Evolutionary conservation across 1,140 invertebrate species (phyloP).

Genomic region (Drosophila punjabiensis): DNA sequence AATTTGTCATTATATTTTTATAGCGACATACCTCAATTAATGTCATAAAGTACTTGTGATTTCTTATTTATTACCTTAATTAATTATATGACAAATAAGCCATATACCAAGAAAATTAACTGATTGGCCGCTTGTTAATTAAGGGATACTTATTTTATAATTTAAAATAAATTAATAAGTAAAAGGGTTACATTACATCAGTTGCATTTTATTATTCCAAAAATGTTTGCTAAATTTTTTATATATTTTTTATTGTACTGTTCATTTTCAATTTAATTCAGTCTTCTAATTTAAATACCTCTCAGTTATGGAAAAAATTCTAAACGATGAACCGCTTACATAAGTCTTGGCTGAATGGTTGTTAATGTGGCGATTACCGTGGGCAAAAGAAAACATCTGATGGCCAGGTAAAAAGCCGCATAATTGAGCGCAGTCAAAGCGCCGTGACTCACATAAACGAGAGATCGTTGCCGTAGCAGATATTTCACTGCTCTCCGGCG

Average conservation of each 20-base stretch:
- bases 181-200: too few relatives aligned
- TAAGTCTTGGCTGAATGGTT: slow-evolving; percentile 40
- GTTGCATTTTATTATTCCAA: too few relatives aligned
- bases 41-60: neutral
- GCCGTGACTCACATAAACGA: slow-evolving; percentile 68
- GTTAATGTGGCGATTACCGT: slow-evolving; percentile 28
- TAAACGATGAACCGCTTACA: slow-evolving; percentile 26
- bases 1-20: neutral
- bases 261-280: neutral
- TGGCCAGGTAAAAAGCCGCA: slow-evolving; percentile 41
- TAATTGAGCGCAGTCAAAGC: slow-evolving; percentile 56
- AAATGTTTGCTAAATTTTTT: neutral
- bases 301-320: neutral
- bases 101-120: too few relatives aligned
- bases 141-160: too few relatives aligned
- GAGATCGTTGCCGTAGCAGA: slow-evolving; percentile 49
- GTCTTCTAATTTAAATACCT: neutral
- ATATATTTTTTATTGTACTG: neutral
- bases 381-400: slow-evolving; percentile 63
- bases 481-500: slow-evolving; percentile 44
- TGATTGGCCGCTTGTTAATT: too few relatives aligned
- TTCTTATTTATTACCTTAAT: neutral
- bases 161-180: too few relatives aligned
- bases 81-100: neutral
- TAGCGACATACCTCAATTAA: neutral